Base-by-base conservation (phyloP, 1,140 invertebrate genomes). In the Lepidurus arcticus region DNA sequence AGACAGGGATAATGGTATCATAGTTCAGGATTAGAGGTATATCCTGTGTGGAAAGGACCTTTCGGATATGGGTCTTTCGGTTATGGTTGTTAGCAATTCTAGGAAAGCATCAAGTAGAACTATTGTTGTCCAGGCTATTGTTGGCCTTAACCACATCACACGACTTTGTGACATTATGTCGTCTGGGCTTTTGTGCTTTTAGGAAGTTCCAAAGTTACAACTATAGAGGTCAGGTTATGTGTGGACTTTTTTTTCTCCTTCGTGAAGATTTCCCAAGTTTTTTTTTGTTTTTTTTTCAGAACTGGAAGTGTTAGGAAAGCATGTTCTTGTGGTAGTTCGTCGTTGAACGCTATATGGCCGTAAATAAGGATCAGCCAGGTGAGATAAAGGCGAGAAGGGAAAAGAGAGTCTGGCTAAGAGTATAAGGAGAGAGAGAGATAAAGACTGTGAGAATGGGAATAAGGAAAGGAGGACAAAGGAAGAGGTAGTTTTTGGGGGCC, bases 321-420 rank as follows among this genome's bases (percentile, higher is more conserved):
- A 11, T 13, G 53, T 16, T 65, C 13, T 65, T 16, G 53, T 16
- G 53, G 53, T 65, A 16, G 8, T 65, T 16, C 0, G 53, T 65
- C 8, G 53, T 65, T 65, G 53, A 13, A 65, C 53, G 53, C 16
- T 65, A 65, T 65, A 65, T 16, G 13, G 53, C 53, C 53, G 53
- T 65, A 65, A 65, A 65, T 65, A n/a, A 13, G 53, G 53, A 65
- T 65, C 21, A 65, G 6, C 16, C 53, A 65, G 53, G 53, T 65
- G 53, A 65, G 53, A 65, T 65, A 65, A 65, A 65, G 21, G 53
- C 21, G 53, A 65, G 53, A 65, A 65, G 53, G 53, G n/a, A 65
- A 65, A 9, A 65, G 53, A 34, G 34, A 34, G 34, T 34, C 34
- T 34, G 34, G 34, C 34, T 34, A 34, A 34, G 34, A 34, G 34